Conservation (phyloP, 2,113 vertebrate species). For the Pterocles burchelli region DNA sequence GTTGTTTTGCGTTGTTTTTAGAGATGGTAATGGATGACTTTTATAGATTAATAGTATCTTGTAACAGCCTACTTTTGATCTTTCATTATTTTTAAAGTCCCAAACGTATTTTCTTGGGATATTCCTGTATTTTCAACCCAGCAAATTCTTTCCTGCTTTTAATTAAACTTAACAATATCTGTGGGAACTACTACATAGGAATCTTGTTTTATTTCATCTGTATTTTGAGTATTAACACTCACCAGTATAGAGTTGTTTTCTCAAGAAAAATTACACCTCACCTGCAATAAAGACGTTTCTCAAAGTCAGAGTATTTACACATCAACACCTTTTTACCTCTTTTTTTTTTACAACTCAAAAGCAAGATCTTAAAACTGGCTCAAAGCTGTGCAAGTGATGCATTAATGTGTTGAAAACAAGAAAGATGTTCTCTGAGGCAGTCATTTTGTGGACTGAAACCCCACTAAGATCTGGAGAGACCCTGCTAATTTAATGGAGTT, state of each 20-base stretch:
- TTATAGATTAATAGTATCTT: constrained; percentile 40
- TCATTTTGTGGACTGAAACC: neutral
- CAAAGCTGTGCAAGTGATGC: neutral
- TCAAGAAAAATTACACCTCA: neutral
- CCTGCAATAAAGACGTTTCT: neutral
- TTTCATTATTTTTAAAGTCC: constrained; percentile 28
- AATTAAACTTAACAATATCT: neutral
- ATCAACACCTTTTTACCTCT: neutral
- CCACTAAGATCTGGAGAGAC: neutral
- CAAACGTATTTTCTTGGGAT: neutral
- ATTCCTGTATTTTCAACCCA: neutral
- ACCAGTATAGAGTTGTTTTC: neutral
- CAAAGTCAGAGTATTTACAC: neutral
- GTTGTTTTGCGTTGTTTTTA: constrained; percentile 63
- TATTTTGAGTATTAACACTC: neutral
- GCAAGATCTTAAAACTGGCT: neutral
- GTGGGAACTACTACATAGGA: neutral
- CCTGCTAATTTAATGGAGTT: neutral
- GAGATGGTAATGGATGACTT: constrained; percentile 54
- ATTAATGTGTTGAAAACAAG: neutral
- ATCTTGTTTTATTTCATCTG: neutral
- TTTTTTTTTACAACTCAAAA: neutral
- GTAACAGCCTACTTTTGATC: constrained; percentile 37
- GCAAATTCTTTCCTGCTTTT: constrained; percentile 26
- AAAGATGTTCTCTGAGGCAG: neutral